Percentiles rank a stretch among this genome's conserved stretches.
phyloP scores from a whole-genome alignment of 1,140 invertebrate genomes.

The Aleiodes sp. region DNA sequence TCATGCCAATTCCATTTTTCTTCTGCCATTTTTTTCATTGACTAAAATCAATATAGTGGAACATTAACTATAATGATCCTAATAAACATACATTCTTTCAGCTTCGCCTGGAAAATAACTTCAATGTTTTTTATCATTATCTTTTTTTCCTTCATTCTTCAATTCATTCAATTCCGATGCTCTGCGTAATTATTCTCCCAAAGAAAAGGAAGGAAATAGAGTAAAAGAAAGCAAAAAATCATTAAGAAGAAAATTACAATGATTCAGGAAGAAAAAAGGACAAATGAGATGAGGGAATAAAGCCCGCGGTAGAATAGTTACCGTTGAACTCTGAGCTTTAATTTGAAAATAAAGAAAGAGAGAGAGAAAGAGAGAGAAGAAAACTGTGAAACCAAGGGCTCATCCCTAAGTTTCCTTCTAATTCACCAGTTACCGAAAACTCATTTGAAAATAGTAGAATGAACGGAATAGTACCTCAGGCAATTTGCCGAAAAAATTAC shows the following conservation, averaged over 20 bases:
- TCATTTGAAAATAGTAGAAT: not conserved
- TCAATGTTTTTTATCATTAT: constrained; percentile 11
- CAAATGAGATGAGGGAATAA: not conserved
- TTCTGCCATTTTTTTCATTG: too few species aligned
- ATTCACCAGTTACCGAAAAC: not conserved
- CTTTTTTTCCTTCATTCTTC: not conserved
- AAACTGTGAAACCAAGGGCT: too few species aligned
- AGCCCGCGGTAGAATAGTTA: not conserved
- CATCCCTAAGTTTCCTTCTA: not conserved
- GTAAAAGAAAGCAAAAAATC: not conserved
- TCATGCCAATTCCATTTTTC: too few species aligned
- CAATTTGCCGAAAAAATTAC: not conserved
- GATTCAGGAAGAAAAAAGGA: not conserved
- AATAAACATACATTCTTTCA: not conserved
- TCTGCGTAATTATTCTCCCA: constrained; percentile 2
- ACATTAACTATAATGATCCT: constrained; percentile 1
- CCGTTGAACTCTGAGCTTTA: constrained; percentile 2
- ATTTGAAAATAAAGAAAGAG: constrained; percentile 8
- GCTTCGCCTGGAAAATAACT: not conserved
- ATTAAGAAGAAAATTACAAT: too few species aligned
- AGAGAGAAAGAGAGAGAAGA: not conserved
- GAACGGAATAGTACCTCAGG: not conserved
- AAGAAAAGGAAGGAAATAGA: constrained; percentile 1
- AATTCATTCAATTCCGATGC: not conserved
- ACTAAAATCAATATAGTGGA: too few species aligned